phyloP scores from a whole-genome alignment of 2,888 invertebrate genomes.

The Stenolophus ochropezus region DNA sequence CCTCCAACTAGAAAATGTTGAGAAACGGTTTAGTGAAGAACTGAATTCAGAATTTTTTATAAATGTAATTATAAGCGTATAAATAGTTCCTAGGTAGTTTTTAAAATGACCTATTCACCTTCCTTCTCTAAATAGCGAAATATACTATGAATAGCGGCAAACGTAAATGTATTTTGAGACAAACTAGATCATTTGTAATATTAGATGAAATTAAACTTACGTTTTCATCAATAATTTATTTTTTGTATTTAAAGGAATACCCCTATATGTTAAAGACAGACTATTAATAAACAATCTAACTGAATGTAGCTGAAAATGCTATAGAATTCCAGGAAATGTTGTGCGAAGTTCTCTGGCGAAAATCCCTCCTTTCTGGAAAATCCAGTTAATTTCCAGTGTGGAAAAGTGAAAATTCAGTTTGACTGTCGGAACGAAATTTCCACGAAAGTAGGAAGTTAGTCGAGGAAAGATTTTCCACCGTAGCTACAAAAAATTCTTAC shows the following conservation, averaged over 20 bases:
- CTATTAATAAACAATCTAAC: background rate
- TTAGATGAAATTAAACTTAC: too few relatives aligned
- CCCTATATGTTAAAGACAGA: background rate
- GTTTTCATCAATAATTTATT: background rate
- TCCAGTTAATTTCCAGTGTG: background rate
- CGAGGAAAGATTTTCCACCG: background rate
- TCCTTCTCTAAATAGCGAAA: too few relatives aligned
- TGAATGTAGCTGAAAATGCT: background rate
- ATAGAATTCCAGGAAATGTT: background rate
- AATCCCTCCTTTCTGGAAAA: slow-evolving; percentile 1
- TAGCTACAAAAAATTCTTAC: background rate
- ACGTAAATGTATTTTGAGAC: too few relatives aligned
- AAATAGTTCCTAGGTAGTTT: too few relatives aligned
- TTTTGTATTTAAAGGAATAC: background rate
- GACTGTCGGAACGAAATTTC: background rate
- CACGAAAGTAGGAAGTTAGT: slow-evolving; percentile 3
- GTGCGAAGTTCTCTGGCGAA: background rate
- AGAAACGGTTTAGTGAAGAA: too few relatives aligned
- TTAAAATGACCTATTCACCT: too few relatives aligned
- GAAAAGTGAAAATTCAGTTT: slow-evolving; percentile 27
- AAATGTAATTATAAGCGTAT: too few relatives aligned
- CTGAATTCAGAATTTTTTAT: too few relatives aligned
- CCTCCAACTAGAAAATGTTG: too few relatives aligned
- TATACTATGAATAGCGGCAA: too few relatives aligned
- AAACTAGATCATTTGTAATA: too few relatives aligned